Percentiles rank a stretch among this genome's conserved stretches.
Conservation (phyloP, 2,888 invertebrate species). For the Meloe dianella region DNA sequence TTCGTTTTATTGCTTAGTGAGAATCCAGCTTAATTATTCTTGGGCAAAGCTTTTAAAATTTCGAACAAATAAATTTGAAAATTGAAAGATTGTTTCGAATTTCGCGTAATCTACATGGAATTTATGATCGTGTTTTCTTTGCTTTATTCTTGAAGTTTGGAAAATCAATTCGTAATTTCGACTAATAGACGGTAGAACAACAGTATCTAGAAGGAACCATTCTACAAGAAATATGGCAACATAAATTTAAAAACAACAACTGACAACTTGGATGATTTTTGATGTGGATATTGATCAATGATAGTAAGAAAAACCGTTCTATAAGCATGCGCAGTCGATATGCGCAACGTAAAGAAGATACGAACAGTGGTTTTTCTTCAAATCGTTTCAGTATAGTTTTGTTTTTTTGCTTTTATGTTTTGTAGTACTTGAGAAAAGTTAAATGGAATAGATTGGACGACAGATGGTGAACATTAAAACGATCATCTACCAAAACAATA, state of each 20-base stretch:
- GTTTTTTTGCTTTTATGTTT: not conserved
- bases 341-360: no score
- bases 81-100: not conserved
- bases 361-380: not conserved
- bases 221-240: not conserved
- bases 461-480: conserved; percentile 11
- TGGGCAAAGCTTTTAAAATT: not conserved
- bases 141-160: not conserved
- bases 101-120: not conserved
- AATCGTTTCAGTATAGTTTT: not conserved
- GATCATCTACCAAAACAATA: conserved; percentile 16
- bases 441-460: not conserved
- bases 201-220: not conserved
- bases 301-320: not conserved
- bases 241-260: not conserved
- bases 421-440: not conserved
- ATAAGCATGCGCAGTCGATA: no score
- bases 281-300: not conserved
- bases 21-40: not conserved
- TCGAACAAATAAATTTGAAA: not conserved
- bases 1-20: not conserved
- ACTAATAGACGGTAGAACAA: not conserved
- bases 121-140: not conserved
- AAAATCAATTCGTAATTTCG: not conserved
- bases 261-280: not conserved